Percentiles rank a stretch among this genome's conserved stretches.
phyloP scores from a whole-genome alignment of 37 sponge, comb jelly and placozoan genomes.

The Geodia barretti region DNA sequence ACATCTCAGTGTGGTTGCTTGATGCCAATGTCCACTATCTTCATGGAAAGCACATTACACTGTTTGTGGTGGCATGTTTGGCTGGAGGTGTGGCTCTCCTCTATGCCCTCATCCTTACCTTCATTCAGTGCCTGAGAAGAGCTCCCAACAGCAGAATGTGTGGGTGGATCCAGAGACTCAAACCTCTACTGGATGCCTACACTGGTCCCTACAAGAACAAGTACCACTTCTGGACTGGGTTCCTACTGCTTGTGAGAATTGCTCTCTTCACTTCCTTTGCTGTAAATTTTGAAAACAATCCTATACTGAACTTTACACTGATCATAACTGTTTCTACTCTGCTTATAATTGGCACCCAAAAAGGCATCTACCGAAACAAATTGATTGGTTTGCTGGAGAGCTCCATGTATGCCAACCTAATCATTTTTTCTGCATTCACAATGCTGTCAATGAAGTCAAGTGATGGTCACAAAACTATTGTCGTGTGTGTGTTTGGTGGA shows the following conservation, averaged over 20 bases:
- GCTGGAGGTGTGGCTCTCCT: background rate
- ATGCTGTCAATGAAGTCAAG: background rate
- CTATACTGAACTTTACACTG: background rate
- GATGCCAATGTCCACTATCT: constrained; percentile 34
- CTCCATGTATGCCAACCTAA: background rate
- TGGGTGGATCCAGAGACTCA: constrained; percentile 8
- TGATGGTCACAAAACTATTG: background rate
- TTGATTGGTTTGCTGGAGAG: background rate
- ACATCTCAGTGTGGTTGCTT: constrained; percentile 1
- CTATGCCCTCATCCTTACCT: constrained; percentile 7
- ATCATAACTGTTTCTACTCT: background rate
- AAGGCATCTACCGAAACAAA: background rate
- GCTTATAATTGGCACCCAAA: background rate
- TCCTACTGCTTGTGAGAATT: background rate
- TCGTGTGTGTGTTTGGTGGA: background rate
- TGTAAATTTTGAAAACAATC: background rate
- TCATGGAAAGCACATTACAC: constrained; percentile 19
- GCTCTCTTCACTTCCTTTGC: constrained; percentile 7
- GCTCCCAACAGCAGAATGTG: background rate
- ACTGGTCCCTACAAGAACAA: constrained; percentile 14
- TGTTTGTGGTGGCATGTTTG: constrained; percentile 8
- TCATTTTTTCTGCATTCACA: background rate
- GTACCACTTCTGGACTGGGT: constrained; percentile 34
- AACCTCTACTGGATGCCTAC: constrained; percentile 26
- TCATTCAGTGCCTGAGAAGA: constrained; percentile 9